Base-by-base conservation (phyloP, 2,113 vertebrate species). In the Penelope pileata region DNA sequence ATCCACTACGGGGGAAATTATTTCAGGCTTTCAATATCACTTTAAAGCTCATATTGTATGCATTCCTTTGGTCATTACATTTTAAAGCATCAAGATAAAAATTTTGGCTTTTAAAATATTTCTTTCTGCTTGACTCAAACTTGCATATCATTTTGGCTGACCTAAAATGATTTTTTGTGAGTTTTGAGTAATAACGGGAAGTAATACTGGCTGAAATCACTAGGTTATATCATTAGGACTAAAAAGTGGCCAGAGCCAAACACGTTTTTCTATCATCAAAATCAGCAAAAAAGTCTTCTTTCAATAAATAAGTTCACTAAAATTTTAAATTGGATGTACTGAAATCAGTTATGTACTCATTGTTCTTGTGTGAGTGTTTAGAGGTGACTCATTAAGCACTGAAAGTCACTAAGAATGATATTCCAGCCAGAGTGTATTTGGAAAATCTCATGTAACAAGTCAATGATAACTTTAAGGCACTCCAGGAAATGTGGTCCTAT, bases 371-470 rank as follows among this genome's bases (percentile, higher is more conserved):
- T 29, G 72, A 64, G 58, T 80, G 47, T 83, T 40, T 51, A 38
- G 32, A 72, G 27, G 8, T 96, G 93, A 97, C 66, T 96, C 94
- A 96, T 54, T 40, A 29, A 59, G 90, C 56, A 36, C 83, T 94
- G 95, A 79, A 96, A 95, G 85, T 24, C 78, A 63, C 68, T 34
- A 27, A 56, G 68, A 90, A n/a, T 23, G 16, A 56, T 58, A 54
- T 72, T 83, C 38, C 76, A 86, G 76, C 83, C 88, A 83, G 59
- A 40, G 6, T 32, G 30, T 23, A 16, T 77, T 73, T 96, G 95
- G 94, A 91, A 95, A 95, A 88, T 80, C 90, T 95, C 67, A 13
- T 75, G 34, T 75, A 74, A 70, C 58, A 2, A 86, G 76, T 86
- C 60, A 2, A 9, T 30, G 94, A 94, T 94, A 94, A 66, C 53